A percentile compares a stretch with the other conserved stretches of the same genome.
These are phyloP conservation scores for Limnephilus rhombicus DNA, from an alignment of 2,888 invertebrate genomes.

Conservation along the genomic window DNA sequence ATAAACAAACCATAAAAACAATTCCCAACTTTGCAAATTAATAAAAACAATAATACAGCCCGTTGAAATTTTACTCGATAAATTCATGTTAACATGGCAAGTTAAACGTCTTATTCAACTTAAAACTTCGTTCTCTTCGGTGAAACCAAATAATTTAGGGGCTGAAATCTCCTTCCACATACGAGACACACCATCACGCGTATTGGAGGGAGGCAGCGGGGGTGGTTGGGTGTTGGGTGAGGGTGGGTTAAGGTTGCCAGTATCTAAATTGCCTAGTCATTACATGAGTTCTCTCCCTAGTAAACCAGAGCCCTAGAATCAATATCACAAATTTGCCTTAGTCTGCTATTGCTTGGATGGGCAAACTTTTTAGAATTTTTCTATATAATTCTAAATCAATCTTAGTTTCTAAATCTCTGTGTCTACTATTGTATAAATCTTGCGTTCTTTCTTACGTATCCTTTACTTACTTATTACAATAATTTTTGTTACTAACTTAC, in stretches of 20 bases:
- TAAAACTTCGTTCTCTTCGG: constrained; percentile 28
- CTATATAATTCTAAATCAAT: neutral
- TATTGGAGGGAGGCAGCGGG: neutral
- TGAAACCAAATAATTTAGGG: constrained; percentile 39
- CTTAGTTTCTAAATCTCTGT: too few species aligned
- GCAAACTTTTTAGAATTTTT: neutral
- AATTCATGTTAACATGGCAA: constrained; percentile 36
- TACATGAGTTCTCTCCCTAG: constrained; percentile 45
- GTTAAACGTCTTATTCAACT: constrained; percentile 29
- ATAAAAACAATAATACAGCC: constrained; percentile 3
- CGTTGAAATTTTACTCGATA: constrained; percentile 33
- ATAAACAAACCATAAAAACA: constrained; percentile 21
- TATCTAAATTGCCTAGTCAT: constrained; percentile 48
- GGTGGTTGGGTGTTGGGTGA: neutral
- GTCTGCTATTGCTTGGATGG: neutral
- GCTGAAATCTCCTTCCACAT: constrained; percentile 20
- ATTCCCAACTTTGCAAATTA: neutral
- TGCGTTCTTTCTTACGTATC: too few species aligned
- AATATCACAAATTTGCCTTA: constrained; percentile 54
- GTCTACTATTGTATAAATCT: too few species aligned
- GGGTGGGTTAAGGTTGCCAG: neutral
- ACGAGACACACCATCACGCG: constrained; percentile 34
- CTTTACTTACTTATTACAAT: too few species aligned
- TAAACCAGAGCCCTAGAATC: constrained; percentile 49
- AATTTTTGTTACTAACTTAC: too few species aligned